Conservation (phyloP, 2,888 invertebrate genomes). For the Zonitis immaculata region DNA sequence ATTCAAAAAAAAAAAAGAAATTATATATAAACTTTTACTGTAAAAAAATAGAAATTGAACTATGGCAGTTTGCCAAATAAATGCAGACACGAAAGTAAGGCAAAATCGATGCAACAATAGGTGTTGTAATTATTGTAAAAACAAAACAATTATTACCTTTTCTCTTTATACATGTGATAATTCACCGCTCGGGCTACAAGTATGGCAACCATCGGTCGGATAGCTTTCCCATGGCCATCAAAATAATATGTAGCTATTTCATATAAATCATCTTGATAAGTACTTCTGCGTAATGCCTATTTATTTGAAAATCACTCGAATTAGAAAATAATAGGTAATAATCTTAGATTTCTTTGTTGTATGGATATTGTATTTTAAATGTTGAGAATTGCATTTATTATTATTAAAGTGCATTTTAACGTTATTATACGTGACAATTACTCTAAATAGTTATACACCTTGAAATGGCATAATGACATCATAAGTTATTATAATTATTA, state of each 20-base stretch:
- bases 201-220: conserved; percentile 91
- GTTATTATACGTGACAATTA: conserved; percentile 4
- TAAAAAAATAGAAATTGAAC: no score
- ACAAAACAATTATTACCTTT: conserved; percentile 56
- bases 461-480: not conserved
- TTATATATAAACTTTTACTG: not conserved
- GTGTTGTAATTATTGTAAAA: not conserved
- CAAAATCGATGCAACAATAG: not conserved
- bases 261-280: conserved; percentile 77
- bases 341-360: no score
- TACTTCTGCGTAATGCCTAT: conserved; percentile 71
- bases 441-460: conserved; percentile 1
- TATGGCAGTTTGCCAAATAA: not conserved
- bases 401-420: no score
- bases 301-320: conserved; percentile 28
- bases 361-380: no score
- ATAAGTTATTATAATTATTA: not conserved
- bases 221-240: conserved; percentile 95
- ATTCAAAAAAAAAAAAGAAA: not conserved
- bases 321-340: no score
- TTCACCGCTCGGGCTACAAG: conserved; percentile 93
- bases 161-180: conserved; percentile 81
- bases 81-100: not conserved
- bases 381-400: no score
- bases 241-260: conserved; percentile 96